Evolutionary conservation across 2,888 invertebrate genomes (phyloP), one percentile per base, ranked within the genome.

Genomic region (Litoditis marina): DNA sequence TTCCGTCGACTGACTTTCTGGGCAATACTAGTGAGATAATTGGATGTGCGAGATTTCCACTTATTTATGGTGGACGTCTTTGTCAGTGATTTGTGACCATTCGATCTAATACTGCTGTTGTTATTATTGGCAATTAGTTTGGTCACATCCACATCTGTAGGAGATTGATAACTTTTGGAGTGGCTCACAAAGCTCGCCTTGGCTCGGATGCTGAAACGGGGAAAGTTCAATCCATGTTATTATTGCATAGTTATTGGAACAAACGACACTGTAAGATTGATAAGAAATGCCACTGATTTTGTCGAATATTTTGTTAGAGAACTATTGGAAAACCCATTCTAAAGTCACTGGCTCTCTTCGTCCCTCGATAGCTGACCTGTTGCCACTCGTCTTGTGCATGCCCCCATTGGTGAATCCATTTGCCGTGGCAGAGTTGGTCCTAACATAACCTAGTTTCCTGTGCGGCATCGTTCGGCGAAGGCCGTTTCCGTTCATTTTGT

Each of bases 401-500:
- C 44, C 44, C 19, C 25, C 19, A 44, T 25, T 44, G 44, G 34
- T 49, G 31, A 60, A 51, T 27, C 60, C 60, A 51, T 60, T 60
- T 55, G 60, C 52, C 36, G 60, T n/a, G 28, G 53, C 60, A 25
- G 70, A 72, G 51, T 68, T 65, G 52, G 74, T 74, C 34, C 70
- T 63, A 16, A 69, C 67, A 47, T 78, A 76, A 11, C 75, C 76
- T 16, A 78, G 56, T 54, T 78, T 79, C 44, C 78, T 59, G 50
- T 78, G 76, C 1, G 74, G 72, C 68, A 74, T 74, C 0, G 78
- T 78, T 53, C 80, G 63, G 32, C 81, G 62, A 16, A 81, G 66
- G 5, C 81, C 81, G 60, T 76, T 75, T 46, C 71, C 70, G 65
- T 68, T 69, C 28, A 71, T 65, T 36, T 66, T 61, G 59, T 77